phyloP scores from a whole-genome alignment of 2,113 vertebrate species.

The Phylloscopus whistleri region DNA sequence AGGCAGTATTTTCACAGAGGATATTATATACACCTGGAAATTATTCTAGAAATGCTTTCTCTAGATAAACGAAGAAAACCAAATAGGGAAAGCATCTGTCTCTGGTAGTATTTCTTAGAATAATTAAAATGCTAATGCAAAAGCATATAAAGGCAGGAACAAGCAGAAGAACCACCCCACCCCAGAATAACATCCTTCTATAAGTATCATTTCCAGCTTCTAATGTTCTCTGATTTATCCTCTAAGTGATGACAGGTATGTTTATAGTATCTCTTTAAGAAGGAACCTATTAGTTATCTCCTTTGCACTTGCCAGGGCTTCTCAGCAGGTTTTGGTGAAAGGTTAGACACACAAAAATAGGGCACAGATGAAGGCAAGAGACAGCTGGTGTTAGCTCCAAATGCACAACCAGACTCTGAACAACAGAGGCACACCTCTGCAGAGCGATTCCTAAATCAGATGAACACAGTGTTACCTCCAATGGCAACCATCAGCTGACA shows the following conservation, averaged over 20 bases:
- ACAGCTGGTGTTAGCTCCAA: neutral
- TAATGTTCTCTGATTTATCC: neutral
- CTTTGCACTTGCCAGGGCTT: neutral
- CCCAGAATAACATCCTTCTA: neutral
- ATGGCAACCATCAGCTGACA: neutral
- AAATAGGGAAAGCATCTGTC: neutral
- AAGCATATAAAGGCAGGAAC: neutral
- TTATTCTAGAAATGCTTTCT: neutral
- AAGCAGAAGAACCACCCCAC: neutral
- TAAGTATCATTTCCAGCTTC: neutral
- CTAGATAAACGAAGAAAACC: neutral
- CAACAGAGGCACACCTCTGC: neutral
- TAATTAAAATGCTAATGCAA: neutral
- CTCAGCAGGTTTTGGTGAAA: neutral
- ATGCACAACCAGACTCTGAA: neutral
- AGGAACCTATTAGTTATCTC: neutral
- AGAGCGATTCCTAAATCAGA: neutral
- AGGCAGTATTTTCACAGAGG: neutral
- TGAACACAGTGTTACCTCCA: neutral
- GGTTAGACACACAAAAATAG: neutral
- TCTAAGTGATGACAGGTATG: neutral
- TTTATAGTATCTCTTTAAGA: neutral
- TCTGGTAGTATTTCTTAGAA: neutral
- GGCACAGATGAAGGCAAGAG: neutral
- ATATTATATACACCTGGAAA: neutral